Base-by-base conservation (phyloP, 1,140 invertebrate species). In the Proctacanthus coquilletti region DNA sequence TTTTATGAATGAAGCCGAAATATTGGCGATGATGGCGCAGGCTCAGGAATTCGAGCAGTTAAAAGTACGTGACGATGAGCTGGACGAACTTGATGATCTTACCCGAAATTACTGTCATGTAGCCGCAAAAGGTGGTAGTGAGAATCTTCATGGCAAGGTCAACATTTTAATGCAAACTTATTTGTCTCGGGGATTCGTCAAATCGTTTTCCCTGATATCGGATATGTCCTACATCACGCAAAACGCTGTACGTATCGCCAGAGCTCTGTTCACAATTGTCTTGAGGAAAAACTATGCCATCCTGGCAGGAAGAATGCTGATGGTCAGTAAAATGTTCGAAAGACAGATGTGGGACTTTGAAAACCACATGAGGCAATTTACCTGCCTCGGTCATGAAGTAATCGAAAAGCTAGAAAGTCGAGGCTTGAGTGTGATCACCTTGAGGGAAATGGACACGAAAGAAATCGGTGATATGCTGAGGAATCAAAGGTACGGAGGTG, bases 1-100 rank as follows among this genome's bases (percentile, higher is more conserved):
- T 10, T 62, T 80, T 8, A 93, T 98, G 86, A 79, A 73, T 18
- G 86, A 95, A 45, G 72, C 75, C 3, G 81, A 89, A 45, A 80
- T 98, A 25, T 63, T 98, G 6, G 71, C 71, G 41, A 78, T 98
- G 70, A 76, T 99, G 21, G 88, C 91, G 2, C 72, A 77, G 40
- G 79, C 93, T 2, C 80, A 87, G 44, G 95, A 98, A 65, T 99
- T 98, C 64, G 72, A 91, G 48, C 93, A 98, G 53, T 70, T 99
- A 0, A 97, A 98, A 66, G 80, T 93, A 1, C 69, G 95, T 36
- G 89, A 98, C 49, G 92, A 98, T 53, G 95, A 99, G 66, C 61
- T 94, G 47, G 70, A 81, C 11, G 93, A 98, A 55, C 59, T 98
- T 18, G 85, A 95, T 49, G 63, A 74, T 21, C 61, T 93, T 14